Base-by-base conservation (phyloP, 1,140 invertebrate species). In the Plodia interpunctella region DNA sequence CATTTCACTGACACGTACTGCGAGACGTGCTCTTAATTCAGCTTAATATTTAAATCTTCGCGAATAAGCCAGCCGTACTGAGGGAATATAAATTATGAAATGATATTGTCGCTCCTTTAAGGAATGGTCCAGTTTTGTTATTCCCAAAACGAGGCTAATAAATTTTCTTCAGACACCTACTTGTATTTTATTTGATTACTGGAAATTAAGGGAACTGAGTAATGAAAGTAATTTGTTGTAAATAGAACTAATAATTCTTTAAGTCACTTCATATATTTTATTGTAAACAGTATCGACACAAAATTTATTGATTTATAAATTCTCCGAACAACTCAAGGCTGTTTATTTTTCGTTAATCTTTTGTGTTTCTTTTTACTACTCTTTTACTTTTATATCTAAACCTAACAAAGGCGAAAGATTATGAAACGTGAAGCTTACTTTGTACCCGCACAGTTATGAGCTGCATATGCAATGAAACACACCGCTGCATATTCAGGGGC, bases 41-140 rank as follows among this genome's bases (percentile, higher is more conserved):
- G 58, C 74, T 76, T 74, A 70, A 74, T 66, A 74, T 74, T 74
- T 76, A 76, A 63, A 76, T 74, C 70, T 66, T 71, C 66, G 50
- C 13, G 51, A 53, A 53, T 53, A 53, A 53, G 21, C 19, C 51
- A 20, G 19, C 20, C 8, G 51, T 53, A 53, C 51, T 21, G 51
- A 51, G 49, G 49, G 51, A 53, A 53, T 53, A 53, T 53, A 53
- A 53, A 53, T 53, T 53, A 53, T 53, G 19, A 53, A 53, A 53
- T 53, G 51, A 53, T 53, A 25, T 25, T 25, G 51, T 53, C 20
- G 19, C 51, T 53, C 20, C 20, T 53, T n/a, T 53, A 53, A 25
- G 21, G 25, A 53, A 53, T 25, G 15, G 51, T 53, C 9, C 19
- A 21, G 51, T 21, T 53, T 53, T 44, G 21, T 25, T 53, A 21